phyloP scores from a whole-genome alignment of 2,888 invertebrate species.

The Dendrolimus pini region DNA sequence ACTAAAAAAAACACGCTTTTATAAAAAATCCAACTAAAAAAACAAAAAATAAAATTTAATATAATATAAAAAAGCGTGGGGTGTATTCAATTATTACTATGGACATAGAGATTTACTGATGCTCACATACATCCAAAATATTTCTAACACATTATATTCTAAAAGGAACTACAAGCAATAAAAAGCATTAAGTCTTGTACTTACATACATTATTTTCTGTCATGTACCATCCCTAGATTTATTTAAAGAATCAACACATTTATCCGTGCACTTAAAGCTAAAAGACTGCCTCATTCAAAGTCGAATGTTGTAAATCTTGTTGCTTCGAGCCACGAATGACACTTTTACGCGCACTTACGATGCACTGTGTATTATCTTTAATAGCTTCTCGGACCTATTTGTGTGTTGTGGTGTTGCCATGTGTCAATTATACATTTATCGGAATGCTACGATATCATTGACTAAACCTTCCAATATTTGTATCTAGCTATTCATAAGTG shows the following conservation, averaged over 20 bases:
- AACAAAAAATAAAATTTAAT: too few species aligned
- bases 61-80: too few species aligned
- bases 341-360: slow-evolving; percentile 45
- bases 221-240: not conserved
- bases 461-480: too few species aligned
- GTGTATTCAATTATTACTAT: too few species aligned
- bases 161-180: not conserved
- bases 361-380: slow-evolving; percentile 44
- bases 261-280: slow-evolving; percentile 14
- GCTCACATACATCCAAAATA: too few species aligned
- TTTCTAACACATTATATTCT: not conserved
- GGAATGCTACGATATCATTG: too few species aligned
- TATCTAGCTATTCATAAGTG: too few species aligned
- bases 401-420: not conserved
- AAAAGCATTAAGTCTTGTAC: not conserved
- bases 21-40: too few species aligned
- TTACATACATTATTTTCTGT: not conserved
- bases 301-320: slow-evolving; percentile 36
- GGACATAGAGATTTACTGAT: too few species aligned
- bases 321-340: slow-evolving; percentile 39
- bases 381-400: slow-evolving; percentile 24
- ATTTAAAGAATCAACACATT: slow-evolving; percentile 3
- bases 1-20: too few species aligned
- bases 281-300: slow-evolving; percentile 21
- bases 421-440: not conserved